These are phyloP conservation scores for Pterostichus niger DNA, from an alignment of 2,888 invertebrate species.

Conservation along the genomic window DNA sequence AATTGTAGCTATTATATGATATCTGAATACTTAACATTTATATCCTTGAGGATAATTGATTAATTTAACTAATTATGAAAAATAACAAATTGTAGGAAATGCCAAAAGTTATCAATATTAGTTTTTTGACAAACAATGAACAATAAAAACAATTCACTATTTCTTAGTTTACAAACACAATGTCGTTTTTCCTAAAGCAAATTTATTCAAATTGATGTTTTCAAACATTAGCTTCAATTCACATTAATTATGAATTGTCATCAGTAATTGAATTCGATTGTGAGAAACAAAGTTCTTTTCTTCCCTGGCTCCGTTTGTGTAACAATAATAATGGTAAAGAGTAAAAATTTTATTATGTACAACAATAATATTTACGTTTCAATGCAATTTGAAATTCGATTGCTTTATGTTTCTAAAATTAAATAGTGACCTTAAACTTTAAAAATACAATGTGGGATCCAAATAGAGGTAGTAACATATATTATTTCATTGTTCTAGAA, in stretches of 20 bases:
- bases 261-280: constrained; percentile 34
- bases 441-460: constrained; percentile 24
- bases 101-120: not conserved
- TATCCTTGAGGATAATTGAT: not conserved
- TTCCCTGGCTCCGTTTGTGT: not conserved
- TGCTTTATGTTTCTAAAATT: constrained; percentile 21
- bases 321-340: not conserved
- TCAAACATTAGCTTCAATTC: constrained; percentile 21
- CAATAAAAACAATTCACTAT: not conserved
- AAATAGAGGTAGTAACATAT: constrained; percentile 36
- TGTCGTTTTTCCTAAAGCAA: constrained; percentile 13
- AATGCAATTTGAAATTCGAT: not conserved
- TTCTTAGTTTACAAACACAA: constrained; percentile 11
- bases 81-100: not conserved
- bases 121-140: not conserved
- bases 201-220: constrained; percentile 20
- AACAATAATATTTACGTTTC: not conserved
- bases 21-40: not conserved
- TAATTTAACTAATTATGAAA: not conserved
- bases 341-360: constrained; percentile 10
- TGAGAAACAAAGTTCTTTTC: constrained; percentile 17
- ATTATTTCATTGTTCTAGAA: constrained; percentile 30
- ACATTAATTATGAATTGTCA: constrained; percentile 4
- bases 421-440: constrained; percentile 46
- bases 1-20: not conserved